Base-by-base conservation (phyloP, 1,140 invertebrate species). In the Trichonephila clavipes region DNA sequence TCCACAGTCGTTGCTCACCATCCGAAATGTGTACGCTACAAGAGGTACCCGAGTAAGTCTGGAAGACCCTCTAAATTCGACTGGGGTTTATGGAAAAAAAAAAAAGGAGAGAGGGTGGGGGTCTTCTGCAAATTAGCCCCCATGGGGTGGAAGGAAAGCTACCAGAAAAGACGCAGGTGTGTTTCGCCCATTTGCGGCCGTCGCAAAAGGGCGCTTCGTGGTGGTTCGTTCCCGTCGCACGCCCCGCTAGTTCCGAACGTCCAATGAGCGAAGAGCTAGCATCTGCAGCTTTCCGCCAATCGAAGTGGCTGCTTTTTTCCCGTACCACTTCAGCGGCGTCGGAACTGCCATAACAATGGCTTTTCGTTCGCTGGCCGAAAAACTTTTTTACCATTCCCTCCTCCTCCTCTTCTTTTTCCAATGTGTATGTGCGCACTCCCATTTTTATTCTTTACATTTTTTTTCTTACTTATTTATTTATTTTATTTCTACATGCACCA, bases 261-360 rank as follows among this genome's bases (percentile, higher is more conserved):
- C 90, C 90, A 92, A 92, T 92, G 83, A 64, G 90, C 34, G 83
- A 58, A 8, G 82, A 72, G 61, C 81, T 92, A 82, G 90, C 90
- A 92, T 92, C 90, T 92, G 90, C 77, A 87, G 90, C 62, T 92
- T 92, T 92, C 90, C 90, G 90, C 90, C 90, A 92, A 92, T 92
- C 90, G 44, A 86, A 87, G 82, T 81, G 88, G 72, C 88, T 72
- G 88, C 88, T 72, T 89, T 72, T 58, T 72, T 61, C 88, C 72
- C 77, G 28, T 59, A 72, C 82, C 90, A 92, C 90, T 92, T 92
- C 82, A 92, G 90, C 90, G 90, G 90, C 82, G 83, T 92, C 64
- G 44, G 90, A 64, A 85, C 90, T 87, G 61, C 82, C 82, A 87
- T 72, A 92, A 92, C 90, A 92, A 92, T 92, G 44, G 61, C 18